Base-by-base conservation (phyloP, 2,888 invertebrate species). In the Macropis europaea region DNA sequence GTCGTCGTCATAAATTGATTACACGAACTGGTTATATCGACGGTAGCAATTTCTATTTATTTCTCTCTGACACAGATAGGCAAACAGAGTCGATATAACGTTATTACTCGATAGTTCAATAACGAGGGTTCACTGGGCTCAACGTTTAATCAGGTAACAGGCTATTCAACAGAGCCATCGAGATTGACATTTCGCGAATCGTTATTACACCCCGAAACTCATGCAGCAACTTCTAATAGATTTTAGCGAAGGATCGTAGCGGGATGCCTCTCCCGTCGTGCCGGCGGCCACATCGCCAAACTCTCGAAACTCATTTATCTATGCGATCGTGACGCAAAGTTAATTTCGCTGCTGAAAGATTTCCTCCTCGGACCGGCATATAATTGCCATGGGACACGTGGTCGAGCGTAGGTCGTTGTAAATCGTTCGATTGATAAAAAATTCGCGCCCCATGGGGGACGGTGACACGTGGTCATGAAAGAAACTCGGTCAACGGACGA, bases 181-280 rank as follows among this genome's bases (percentile, higher is more conserved):
- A 36, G 19, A 19, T 6, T 5, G 26, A 38, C 59, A 32, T 57
- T 40, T 45, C n/a, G 26, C 19, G 38, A 48, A 34, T 56, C 17
- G 7, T 13, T 34, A 9, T 15, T 4, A 17, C 26, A 40, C 15
- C 42, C n/a, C 15, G 3, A 5, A 69, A 48, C 45, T 48, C 13
- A 6, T n/a, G n/a, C 13, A 24, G 22, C 7, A 60, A 70, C 52
- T 70, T 48, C n/a, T 62, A 62, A 71, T 62, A 43, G 28, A 62
- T 71, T 48, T 45, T n/a, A 34, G 11, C 11, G 11, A 22, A 6
- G 17, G 7, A 28, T 13, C n/a, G n/a, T 17, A 32, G 6, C n/a
- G 28, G 40, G 24, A 34, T 38, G 3, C 0, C 24, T 13, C 13
- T 13, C 59, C 13, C 34, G 26, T 36, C 56, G 5, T 19, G 28